Evolutionary conservation across 2,888 invertebrate genomes (phyloP), one percentile per base, ranked within the genome.

Genomic region (Crematogaster levior): DNA sequence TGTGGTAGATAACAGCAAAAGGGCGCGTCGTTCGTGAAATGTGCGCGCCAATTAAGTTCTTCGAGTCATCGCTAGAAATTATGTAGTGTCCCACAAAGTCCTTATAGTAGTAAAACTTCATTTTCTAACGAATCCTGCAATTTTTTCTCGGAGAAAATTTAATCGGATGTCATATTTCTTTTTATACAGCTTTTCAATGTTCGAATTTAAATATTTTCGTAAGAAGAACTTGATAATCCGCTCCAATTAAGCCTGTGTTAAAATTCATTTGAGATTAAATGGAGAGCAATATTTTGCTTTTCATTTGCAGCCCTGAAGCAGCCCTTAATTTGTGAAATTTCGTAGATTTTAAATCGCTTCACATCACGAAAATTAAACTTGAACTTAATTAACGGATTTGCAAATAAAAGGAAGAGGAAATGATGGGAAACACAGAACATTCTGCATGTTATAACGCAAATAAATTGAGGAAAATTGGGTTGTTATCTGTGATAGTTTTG

Each of bases 201-300:
- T 37, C 48, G 1, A 37, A 61, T 65, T 65, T 51, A 37, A 75
- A 75, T 75, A 75, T 75, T 75, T 75, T 75, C 48, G 37, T 37
- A 34, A 30, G 37, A n/a, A 43, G 3, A 65, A 65, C 65, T 48
- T 65, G 7, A 10, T 75, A 65, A 65, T 75, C 65, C n/a, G 53
- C 18, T 27, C 37, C 51, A 74, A 74, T 74, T 74, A 75, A 65
- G 46, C n/a, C 27, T 51, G 27, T 27, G 51, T 65, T 65, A 37
- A 75, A 75, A 51, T 75, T 48, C 61, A n/a, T 12, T 65, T 51
- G 27, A 15, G 37, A 65, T 75, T 51, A 51, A 75, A 51, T 10
- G 43, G 27, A 51, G 51, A 27, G 66, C 51, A 75, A 51, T 65
- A 65, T 75, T 65, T 75, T 75, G 51, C 37, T 65, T 65, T 37